phyloP scores from a whole-genome alignment of 1,140 invertebrate species.

The Thaumatotibia leucotreta region DNA sequence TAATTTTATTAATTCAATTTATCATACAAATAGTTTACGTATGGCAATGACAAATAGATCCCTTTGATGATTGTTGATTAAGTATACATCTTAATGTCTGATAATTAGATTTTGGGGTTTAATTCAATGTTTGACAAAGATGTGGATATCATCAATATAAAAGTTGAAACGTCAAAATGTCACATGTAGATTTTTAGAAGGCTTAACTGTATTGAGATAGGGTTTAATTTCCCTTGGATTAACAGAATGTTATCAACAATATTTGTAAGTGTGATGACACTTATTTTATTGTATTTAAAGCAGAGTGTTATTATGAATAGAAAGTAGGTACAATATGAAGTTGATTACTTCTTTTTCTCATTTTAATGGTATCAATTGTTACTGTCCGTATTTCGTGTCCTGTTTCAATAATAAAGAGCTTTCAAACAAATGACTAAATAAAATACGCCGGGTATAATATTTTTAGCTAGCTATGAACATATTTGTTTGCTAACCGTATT shows the following conservation, averaged over 20 bases:
- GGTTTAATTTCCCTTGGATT: not conserved
- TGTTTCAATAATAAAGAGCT: too few relatives aligned
- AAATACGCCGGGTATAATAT: too few relatives aligned
- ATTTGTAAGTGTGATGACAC: not conserved
- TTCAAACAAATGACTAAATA: too few relatives aligned
- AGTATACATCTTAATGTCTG: not conserved
- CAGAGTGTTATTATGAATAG: not conserved
- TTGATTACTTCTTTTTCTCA: not conserved
- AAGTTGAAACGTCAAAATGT: not conserved
- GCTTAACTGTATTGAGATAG: not conserved
- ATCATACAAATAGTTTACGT: slow-evolving; percentile 23
- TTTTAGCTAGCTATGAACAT: too few relatives aligned
- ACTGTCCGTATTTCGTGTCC: too few relatives aligned
- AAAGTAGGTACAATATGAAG: not conserved
- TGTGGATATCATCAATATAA: not conserved
- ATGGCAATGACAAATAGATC: slow-evolving; percentile 16
- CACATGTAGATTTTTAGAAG: not conserved
- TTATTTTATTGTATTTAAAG: not conserved
- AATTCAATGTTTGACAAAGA: not conserved
- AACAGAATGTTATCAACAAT: not conserved
- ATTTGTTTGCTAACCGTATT: too few relatives aligned
- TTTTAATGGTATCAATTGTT: too few relatives aligned
- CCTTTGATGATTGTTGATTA: slow-evolving; percentile 15
- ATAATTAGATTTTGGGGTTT: not conserved
- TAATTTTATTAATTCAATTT: slow-evolving; percentile 52